Base-by-base conservation (phyloP, 2,113 vertebrate species). In the Vidua macroura region DNA sequence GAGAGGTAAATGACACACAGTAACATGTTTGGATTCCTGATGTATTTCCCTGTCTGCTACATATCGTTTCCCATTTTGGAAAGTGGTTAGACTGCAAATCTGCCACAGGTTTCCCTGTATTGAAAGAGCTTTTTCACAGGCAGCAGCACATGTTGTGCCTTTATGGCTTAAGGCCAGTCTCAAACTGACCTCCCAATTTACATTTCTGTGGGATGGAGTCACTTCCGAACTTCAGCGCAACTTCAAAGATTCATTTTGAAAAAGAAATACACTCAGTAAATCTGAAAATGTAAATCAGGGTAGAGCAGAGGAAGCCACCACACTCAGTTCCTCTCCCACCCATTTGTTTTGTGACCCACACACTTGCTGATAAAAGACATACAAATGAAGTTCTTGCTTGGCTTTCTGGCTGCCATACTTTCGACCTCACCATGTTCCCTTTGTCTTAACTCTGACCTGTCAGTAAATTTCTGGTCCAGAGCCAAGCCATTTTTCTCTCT, bases 161-260 rank as follows among this genome's bases (percentile, higher is more conserved):
- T 87, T 30, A 17, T 89, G 84, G 83, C 90, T 92, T 62, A 35
- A 62, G 82, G 78, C 77, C 75, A 63, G 84, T 67, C 86, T 91
- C 73, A 82, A 60, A 78, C 62, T 23, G 13, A 75, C 83, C 62
- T 95, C 63, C 56, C 78, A 67, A 18, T 87, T 95, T 92, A 52
- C 91, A 89, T 95, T 92, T 92, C 86, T 88, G 81, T 77, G 83
- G 83, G 81, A 84, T 92, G 80, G 83, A 85, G 83, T 93, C 74
- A 86, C 70, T 95, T 94, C 95, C 14, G 2, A 94, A 85, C 68
- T 76, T 55, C 62, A 73, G 41, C 15, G 10, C 23, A 3, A 44
- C 76, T 90, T 94, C 83, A 79, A 20, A 95, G 62, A 16, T 62
- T 60, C 60, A 33, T 64, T 86, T 86, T 64, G 79, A 31, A 66